Base-by-base conservation (phyloP, 2,797 vertebrate genomes). In the Clangula hyemalis region DNA sequence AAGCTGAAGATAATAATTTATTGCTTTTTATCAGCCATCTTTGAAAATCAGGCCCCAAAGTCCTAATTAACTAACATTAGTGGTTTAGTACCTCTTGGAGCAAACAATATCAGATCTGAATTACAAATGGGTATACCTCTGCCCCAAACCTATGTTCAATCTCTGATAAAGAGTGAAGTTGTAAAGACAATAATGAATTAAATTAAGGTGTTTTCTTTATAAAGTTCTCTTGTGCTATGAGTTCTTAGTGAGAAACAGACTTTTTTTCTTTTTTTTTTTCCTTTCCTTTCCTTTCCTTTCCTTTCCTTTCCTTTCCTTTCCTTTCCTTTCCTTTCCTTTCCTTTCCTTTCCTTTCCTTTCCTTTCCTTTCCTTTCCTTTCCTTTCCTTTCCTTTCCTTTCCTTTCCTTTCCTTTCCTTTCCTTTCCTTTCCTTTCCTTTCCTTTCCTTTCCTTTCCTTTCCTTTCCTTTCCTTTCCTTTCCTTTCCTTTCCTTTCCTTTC, bases 61-160 rank as follows among this genome's bases (percentile, higher is more conserved):
- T 97, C 86, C 85, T 95, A 97, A 97, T 97, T 96, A 97, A 96
- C 82, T 60, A 93, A 76, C 70, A 87, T 73, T 83, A 95, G 70
- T 0, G 10, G 79, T 84, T 94, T 72, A 73, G 51, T 88, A 87
- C 74, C 72, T 96, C 82, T 76, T 70, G 72, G 70, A 85, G 51
- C 20, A 88, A 93, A 51, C 39, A 69, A 1, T 94, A 96, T 96
- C 95, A 96, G 94, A 97, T 97, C 68, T 78, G 73, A 96, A 94
- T 94, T 95, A 89, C 74, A 86, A 95, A 66, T 12, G 30, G 53
- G 43, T 83, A 71, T 96, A 76, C 96, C 95, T 96, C 82, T 90
- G 72, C 66, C 90, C 90, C 41, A 96, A 96, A 97, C 94, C 91
- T 90, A 79, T 82, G 83, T 89, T 94, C 51, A 0, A 56, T n/a